Percentiles rank a stretch among this genome's conserved stretches.
phyloP scores from a whole-genome alignment of 1,140 invertebrate species.

The Bombus pyrosoma region DNA sequence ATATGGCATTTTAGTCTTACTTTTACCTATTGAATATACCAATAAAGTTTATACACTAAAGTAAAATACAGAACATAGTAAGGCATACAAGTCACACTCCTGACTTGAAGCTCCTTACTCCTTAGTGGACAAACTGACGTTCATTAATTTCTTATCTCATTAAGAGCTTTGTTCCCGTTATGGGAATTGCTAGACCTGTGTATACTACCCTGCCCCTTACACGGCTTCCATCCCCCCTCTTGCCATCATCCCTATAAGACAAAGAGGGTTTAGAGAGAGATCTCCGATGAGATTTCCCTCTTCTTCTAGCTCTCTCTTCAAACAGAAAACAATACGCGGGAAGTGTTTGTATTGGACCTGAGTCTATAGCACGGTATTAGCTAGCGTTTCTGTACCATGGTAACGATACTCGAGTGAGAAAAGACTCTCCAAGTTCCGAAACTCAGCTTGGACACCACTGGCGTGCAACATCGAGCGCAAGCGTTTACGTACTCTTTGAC shows the following conservation, averaged over 20 bases:
- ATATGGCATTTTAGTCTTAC: no score
- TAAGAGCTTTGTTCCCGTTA: no score
- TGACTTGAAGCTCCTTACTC: no score
- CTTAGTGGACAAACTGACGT: no score
- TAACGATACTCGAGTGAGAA: neutral
- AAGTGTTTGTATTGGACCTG: neutral
- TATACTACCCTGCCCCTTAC: no score
- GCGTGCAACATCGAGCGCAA: constrained; percentile 29
- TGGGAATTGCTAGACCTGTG: no score
- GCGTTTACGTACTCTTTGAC: constrained; percentile 11
- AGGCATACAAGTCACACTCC: no score
- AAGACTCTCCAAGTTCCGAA: neutral
- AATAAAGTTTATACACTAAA: no score
- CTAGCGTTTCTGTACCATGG: neutral
- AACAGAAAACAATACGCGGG: constrained; percentile 7
- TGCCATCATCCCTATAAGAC: neutral
- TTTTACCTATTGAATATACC: no score
- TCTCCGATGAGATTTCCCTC: neutral
- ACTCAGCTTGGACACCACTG: neutral
- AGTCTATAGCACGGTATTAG: neutral
- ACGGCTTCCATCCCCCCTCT: neutral
- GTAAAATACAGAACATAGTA: no score
- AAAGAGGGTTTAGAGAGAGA: neutral
- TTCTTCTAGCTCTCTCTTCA: neutral
- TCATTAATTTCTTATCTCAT: no score